A percentile compares a stretch with the other conserved stretches of the same genome.
Evolutionary conservation across 2,888 invertebrate species (phyloP).

Genomic region (Torymus texanus): DNA sequence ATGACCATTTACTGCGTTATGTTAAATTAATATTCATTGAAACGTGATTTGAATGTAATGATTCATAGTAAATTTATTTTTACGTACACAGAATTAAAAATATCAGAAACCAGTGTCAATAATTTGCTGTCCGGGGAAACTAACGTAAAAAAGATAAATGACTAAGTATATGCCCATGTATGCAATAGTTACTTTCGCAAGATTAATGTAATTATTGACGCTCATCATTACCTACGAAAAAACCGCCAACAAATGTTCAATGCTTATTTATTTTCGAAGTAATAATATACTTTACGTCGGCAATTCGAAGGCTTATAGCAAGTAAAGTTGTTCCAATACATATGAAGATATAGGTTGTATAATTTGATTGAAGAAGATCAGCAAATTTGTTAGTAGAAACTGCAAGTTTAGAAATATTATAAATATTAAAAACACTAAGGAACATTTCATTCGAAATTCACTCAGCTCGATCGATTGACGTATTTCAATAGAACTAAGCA

Average conservation of each 20-base stretch:
- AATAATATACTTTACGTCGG: constrained; percentile 16
- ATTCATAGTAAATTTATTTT: too few species aligned
- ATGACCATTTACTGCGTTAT: too few species aligned
- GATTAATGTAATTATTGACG: constrained; percentile 1
- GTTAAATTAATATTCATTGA: too few species aligned
- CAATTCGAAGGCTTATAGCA: constrained; percentile 1
- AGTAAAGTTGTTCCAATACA: background rate
- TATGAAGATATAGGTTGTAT: background rate
- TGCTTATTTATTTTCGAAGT: background rate
- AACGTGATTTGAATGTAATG: background rate
- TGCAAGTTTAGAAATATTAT: background rate
- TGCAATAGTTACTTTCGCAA: background rate
- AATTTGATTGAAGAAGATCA: background rate
- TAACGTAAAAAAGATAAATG: constrained; percentile 13
- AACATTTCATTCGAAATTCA: background rate
- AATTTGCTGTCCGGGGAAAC: constrained; percentile 29
- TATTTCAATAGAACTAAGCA: background rate
- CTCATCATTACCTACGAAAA: constrained; percentile 6
- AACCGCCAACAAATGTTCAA: too few species aligned
- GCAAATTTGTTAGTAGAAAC: constrained; percentile 11
- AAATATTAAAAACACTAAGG: background rate
- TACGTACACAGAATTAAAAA: constrained; percentile 26
- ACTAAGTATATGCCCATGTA: background rate
- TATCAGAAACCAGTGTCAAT: constrained; percentile 14
- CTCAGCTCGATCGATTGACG: background rate